Base-by-base conservation (phyloP, 1,140 invertebrate species). In the Caenorhabditis remanei region DNA sequence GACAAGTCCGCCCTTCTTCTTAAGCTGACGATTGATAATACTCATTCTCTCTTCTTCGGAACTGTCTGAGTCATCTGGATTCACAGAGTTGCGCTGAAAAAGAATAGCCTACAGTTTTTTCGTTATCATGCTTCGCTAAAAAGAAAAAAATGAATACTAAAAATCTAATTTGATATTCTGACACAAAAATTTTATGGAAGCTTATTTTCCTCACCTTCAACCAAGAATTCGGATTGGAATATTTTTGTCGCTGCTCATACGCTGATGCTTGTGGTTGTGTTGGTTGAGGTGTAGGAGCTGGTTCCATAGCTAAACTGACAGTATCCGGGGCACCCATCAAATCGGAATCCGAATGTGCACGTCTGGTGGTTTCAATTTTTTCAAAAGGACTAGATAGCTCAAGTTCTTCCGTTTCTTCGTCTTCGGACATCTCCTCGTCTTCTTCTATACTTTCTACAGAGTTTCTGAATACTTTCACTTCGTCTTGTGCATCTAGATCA, bases 1-100 rank as follows among this genome's bases (percentile, higher is more conserved):
- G 53, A 87, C 86, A 13, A 56, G n/a, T 5, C 55, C 86, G 2
- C 86, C 86, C 41, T 56, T 83, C 40, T 87, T 87, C 41, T 71
- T 87, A 32, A 87, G 43, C 41, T 87, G 86, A 65, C 71, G 48
- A 14, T 87, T 55, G 41, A 79, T 79, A 11, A 79, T 9, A 14
- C 71, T 79, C 8, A 79, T 19, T 50, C 71, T 46, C n/a, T 79
- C 71, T n/a, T 79, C 71, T 53, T 79, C 71, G 2, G 71, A 79
- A 24, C 71, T 79, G 24, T 79, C 71, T 24, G 71, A 79, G 71
- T 79, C 71, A n/a, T 79, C 71, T 11, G 71, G 71, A 50, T 79
- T 79, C 11, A 79, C 19, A 7, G 46, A 50, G n/a, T 79, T 79
- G 7, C 71, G 43, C 71, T 79, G 46, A 50, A 79, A 71, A 71